phyloP scores from a whole-genome alignment of 2,888 invertebrate genomes.

The Metopia argyrocephala region DNA sequence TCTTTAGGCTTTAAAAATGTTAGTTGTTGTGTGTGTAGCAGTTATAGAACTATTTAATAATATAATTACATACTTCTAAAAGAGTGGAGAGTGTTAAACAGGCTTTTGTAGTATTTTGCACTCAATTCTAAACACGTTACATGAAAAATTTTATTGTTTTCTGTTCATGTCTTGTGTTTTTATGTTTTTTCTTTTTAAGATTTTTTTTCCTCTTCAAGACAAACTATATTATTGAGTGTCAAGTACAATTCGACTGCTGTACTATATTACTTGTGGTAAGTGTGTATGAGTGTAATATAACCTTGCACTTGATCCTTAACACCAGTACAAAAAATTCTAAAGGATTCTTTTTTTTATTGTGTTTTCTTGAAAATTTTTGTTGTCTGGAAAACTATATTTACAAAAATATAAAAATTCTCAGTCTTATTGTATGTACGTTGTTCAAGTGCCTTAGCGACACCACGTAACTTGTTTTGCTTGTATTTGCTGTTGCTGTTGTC shows the following conservation, averaged over 20 bases:
- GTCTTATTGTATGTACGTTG: slow-evolving; percentile 29
- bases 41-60: neutral
- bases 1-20: neutral
- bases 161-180: slow-evolving; percentile 19
- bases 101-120: slow-evolving; percentile 31
- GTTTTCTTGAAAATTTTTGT: neutral
- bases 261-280: slow-evolving; percentile 17
- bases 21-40: neutral
- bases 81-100: slow-evolving; percentile 28
- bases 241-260: slow-evolving; percentile 48
- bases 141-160: slow-evolving; percentile 29
- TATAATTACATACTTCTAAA: slow-evolving; percentile 52
- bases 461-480: slow-evolving; percentile 14
- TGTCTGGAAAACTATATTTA: neutral
- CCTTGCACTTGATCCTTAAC: slow-evolving; percentile 64
- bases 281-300: slow-evolving; percentile 52
- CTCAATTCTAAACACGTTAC: slow-evolving; percentile 35
- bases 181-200: slow-evolving; percentile 9
- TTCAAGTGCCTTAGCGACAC: slow-evolving; percentile 54
- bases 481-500: slow-evolving; percentile 14
- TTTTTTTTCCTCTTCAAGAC: neutral
- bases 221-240: slow-evolving; percentile 61
- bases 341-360: slow-evolving; percentile 13
- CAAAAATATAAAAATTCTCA: slow-evolving; percentile 44
- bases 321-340: slow-evolving; percentile 16